A percentile compares a stretch with the other conserved stretches of the same genome.
phyloP scores from a whole-genome alignment of 2,888 invertebrate species.

The Molorchus minor region DNA sequence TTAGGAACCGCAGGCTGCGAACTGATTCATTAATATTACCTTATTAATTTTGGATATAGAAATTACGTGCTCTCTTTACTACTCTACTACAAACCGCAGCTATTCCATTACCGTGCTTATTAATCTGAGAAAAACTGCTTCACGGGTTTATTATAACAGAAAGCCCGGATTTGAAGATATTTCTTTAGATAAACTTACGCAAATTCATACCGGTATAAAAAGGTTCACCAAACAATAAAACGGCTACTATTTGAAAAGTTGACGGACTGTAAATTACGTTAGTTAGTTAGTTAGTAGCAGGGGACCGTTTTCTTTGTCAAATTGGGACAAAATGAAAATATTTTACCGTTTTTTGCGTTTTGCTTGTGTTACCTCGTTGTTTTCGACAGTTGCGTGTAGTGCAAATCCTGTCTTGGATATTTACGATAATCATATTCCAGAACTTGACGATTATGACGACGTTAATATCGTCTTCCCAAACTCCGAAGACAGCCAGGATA shows the following conservation, averaged over 20 bases:
- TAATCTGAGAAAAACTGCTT: neutral
- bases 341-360: neutral
- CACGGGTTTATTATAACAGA: slow-evolving; percentile 2
- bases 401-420: neutral
- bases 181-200: neutral
- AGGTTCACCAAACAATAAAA: too few relatives aligned
- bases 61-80: slow-evolving; percentile 4
- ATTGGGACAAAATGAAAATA: too few relatives aligned
- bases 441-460: neutral
- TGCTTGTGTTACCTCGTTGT: neutral
- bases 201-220: neutral
- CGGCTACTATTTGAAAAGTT: too few relatives aligned
- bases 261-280: too few relatives aligned
- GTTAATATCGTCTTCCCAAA: neutral
- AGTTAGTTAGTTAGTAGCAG: too few relatives aligned
- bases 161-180: slow-evolving; percentile 3
- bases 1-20: too few relatives aligned
- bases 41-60: neutral
- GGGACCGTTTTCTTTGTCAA: too few relatives aligned
- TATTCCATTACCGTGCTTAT: slow-evolving; percentile 4
- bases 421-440: neutral
- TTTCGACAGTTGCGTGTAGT: neutral
- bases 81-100: slow-evolving; percentile 5
- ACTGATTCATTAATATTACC: too few relatives aligned
- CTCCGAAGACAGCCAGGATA: neutral